Evolutionary conservation across 2,888 invertebrate species (phyloP), one percentile per base, ranked within the genome.

Genomic region (Drosophila pseudotalamancana): DNA sequence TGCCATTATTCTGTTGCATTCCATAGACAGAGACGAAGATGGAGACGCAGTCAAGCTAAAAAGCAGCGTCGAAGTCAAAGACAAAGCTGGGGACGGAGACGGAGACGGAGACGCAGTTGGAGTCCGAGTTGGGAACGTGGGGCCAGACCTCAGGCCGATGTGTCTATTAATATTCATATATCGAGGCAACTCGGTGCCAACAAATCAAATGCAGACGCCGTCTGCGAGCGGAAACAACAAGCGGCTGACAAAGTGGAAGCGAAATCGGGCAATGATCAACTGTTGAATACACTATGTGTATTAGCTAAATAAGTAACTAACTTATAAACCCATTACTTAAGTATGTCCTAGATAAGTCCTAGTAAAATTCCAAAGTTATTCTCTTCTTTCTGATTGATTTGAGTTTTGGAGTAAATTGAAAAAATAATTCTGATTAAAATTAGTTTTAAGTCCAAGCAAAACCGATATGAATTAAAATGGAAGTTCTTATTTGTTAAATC

Each of bases 121-220:
- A n/a, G 21, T 3, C 12, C n/a, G 34, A 37, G 4, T 3, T 4
- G 29, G 14, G 18, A 6, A 12, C 32, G 4, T n/a, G 19, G 25
- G 4, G 11, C 9, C 8, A 42, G 50, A 53, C 72, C 64, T 60
- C 37, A 57, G 75, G 49, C 64, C 37, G 73, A 48, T 55, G 75
- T 57, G 61, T 75, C 81, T 78, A 86, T 86, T 83, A 86, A 83
- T 83, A 86, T 83, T 86, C 82, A 83, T 83, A 83, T 78, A 84
- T 81, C 77, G 77, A 48, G 54, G 43, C 68, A 71, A 65, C 72
- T 62, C 78, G 60, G 32, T 51, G 70, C 61, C 57, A 59, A 82
- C 72, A 78, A 85, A 81, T 85, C 80, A 81, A 81, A 67, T 75
- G 65, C 85, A 81, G 80, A 74, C 54, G 80, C 54, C 61, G 78